Evolutionary conservation across 2,888 invertebrate genomes (phyloP).

Genomic region (Sinelater perroti): DNA sequence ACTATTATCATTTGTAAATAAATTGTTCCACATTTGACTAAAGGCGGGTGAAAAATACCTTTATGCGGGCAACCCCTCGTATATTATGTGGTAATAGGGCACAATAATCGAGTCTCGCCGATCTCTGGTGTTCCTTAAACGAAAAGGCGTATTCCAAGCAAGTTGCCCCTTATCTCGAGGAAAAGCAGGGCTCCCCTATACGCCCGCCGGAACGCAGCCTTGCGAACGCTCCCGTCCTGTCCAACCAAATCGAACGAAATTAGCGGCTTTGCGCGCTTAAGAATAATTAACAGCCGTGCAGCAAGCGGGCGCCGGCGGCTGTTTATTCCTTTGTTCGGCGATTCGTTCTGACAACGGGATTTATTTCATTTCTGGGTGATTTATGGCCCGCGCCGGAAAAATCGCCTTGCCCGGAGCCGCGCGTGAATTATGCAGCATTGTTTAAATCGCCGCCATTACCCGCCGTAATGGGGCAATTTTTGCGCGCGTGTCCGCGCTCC

Average conservation of each 20-base stretch:
- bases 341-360: constrained; percentile 31
- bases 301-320: constrained; percentile 21
- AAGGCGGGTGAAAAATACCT: too few relatives aligned
- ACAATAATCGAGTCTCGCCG: too few relatives aligned
- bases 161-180: too few relatives aligned
- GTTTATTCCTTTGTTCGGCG: constrained; percentile 24
- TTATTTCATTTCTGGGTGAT: constrained; percentile 29
- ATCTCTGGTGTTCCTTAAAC: too few relatives aligned
- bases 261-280: constrained; percentile 17
- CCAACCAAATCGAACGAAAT: constrained; percentile 10
- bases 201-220: too few relatives aligned
- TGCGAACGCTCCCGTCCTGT: too few relatives aligned
- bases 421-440: constrained; percentile 26
- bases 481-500: constrained; percentile 1
- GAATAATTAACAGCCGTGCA: constrained; percentile 24
- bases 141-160: too few relatives aligned
- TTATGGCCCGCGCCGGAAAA: constrained; percentile 23
- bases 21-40: too few relatives aligned
- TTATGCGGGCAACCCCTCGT: too few relatives aligned
- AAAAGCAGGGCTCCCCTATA: too few relatives aligned
- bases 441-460: constrained; percentile 13
- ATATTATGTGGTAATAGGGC: too few relatives aligned
- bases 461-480: constrained; percentile 14
- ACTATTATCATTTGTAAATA: too few relatives aligned
- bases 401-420: constrained; percentile 10